Evolutionary conservation across 2,797 vertebrate genomes (phyloP), one percentile per base, ranked within the genome.

Genomic region (Syngnathus rostellatus): DNA sequence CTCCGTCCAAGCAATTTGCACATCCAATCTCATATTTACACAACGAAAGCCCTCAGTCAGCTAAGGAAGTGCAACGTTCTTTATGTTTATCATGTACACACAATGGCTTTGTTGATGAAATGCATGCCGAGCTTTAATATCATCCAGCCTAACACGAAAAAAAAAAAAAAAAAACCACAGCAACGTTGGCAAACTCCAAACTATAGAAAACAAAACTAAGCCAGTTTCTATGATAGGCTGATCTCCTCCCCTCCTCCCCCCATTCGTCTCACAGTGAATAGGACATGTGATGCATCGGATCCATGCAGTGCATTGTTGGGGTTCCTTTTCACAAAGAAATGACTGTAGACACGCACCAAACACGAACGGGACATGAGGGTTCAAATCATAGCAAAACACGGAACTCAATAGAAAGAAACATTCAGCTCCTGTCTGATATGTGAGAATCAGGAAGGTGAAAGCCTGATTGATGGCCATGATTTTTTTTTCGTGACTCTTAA

Each of bases 51-150:
- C 87, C 87, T 90, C 83, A 74, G 84, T 90, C 83, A 74, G 84
- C 86, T 85, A 90, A 89, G 84, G 87, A 90, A 91, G 90, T 91
- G 91, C 76, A 89, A 90, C 85, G 91, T 79, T 81, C 66, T 63
- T 74, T 10, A 72, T 77, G 80, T 80, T 79, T 72, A 67, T 77
- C 67, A 79, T 86, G 78, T 79, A 82, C 85, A 83, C 68, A 73
- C 68, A 73, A 89, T 74, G 87, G 89, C 91, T 89, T 91, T 82
- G 87, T 82, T 68, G 87, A 86, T 85, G 81, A 91, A 90, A 92
- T 88, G 89, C 94, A 94, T 94, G 93, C 93, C 85, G 87, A 90
- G 89, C 90, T 90, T 90, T 77, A 85, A 83, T 78, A 90, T 92
- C 87, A 86, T 89, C 90, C 89, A 87, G 89, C 81, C 86, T 88